These are phyloP conservation scores for Prionailurus viverrinus DNA, from an alignment of 2,113 vertebrate genomes.

Conservation along the genomic window DNA sequence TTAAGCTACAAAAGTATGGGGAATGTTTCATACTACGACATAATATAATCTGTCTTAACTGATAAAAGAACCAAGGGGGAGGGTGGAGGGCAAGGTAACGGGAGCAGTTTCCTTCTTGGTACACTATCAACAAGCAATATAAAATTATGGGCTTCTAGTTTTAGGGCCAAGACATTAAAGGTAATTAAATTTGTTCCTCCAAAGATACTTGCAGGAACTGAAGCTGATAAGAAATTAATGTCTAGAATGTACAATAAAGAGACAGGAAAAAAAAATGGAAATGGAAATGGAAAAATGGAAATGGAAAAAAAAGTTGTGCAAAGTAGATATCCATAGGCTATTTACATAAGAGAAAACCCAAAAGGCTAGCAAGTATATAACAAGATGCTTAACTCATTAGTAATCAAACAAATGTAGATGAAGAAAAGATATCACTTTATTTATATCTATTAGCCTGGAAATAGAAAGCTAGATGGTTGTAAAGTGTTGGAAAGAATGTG, in stretches of 20 bases:
- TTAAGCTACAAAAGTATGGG: not conserved
- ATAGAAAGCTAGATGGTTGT: conserved; percentile 29
- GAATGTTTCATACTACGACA: not conserved
- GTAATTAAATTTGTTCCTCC: conserved; percentile 41
- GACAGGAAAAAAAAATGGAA: too few relatives aligned
- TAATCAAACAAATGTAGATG: conserved; percentile 63
- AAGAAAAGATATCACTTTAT: conserved; percentile 41
- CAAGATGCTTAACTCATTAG: conserved; percentile 25
- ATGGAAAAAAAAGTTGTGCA: not conserved
- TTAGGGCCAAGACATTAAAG: not conserved
- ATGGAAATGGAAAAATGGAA: too few relatives aligned
- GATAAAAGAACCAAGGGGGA: not conserved
- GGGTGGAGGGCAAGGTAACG: not conserved
- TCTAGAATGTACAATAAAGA: conserved; percentile 17
- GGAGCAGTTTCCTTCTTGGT: not conserved
- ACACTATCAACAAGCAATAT: not conserved
- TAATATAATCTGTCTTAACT: not conserved
- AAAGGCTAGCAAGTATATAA: conserved; percentile 36
- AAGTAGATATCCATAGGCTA: not conserved
- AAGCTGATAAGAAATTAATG: conserved; percentile 44
- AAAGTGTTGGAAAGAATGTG: not conserved
- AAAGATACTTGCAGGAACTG: not conserved
- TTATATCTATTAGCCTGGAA: conserved; percentile 46
- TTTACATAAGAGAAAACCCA: conserved; percentile 46
- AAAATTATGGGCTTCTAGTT: conserved; percentile 13